Base-by-base conservation (phyloP, 2,888 invertebrate genomes). In the Trilocha varians region DNA sequence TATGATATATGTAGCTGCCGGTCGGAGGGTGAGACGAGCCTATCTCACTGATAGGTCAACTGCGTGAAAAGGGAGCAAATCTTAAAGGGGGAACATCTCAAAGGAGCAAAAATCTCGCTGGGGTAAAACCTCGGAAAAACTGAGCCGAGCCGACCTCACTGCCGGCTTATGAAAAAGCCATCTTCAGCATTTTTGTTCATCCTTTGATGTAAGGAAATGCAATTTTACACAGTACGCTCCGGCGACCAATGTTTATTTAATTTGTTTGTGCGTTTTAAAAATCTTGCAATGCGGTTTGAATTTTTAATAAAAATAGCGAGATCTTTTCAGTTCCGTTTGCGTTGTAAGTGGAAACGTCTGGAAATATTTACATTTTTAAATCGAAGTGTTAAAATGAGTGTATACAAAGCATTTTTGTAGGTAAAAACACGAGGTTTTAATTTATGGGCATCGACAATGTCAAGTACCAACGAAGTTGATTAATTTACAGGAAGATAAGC, bases 21-120 rank as follows among this genome's bases (percentile, higher is more conserved):
- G 49, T 52, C 52, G 56, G 42, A 54, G 59, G 60, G 59, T 54
- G 39, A 18, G 18, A 37, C 18, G 36, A 15, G 40, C 40, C 32
- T 41, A 38, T 68, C 67, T 68, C 70, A 62, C 59, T 60, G 65
- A 61, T 65, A 68, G 75, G 72, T 75, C 72, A 72, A 68, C 60
- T 65, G 56, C 54, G 62, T 55, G 52, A 45, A 52, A 48, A 45
- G 46, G 49, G 48, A 53, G 47, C 11, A 25, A 25, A 25, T 25
- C 25, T 25, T 44, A 47, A 44, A 46, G 45, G 46, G 52, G 49
- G 49, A 42, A 42, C 39, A 34, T 39, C 40, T 32, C 43, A 32
- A 34, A 16, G 39, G 40, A 40, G 15, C 33, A 36, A 32, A 38
- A 15, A 11, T 16, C 46, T 51, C 37, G 39, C 43, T 39, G 46